These are phyloP conservation scores for Sciurus carolinensis DNA, from an alignment of 2,797 vertebrate species.

Conservation along the genomic window DNA sequence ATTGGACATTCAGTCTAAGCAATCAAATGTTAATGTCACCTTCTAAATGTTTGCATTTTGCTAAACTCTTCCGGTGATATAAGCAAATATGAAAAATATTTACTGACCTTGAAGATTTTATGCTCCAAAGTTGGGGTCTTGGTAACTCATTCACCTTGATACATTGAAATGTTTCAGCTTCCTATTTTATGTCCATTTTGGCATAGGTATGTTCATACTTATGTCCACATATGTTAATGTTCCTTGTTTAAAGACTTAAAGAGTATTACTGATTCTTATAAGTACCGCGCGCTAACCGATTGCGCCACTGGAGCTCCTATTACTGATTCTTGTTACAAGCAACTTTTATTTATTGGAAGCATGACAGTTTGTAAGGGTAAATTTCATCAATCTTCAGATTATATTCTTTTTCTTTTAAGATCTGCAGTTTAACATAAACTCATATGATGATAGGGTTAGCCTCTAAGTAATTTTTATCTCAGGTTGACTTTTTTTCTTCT, in stretches of 20 bases:
- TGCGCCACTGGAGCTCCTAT: no score
- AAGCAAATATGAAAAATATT: slow-evolving; percentile 31
- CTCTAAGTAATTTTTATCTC: slow-evolving; percentile 58
- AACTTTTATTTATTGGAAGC: slow-evolving; percentile 39
- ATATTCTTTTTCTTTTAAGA: slow-evolving; percentile 59
- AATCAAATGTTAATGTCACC: neutral
- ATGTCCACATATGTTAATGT: neutral
- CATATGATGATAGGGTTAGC: slow-evolving; percentile 37
- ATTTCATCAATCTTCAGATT: slow-evolving; percentile 24
- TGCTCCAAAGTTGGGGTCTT: neutral
- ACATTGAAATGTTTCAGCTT: slow-evolving; percentile 23
- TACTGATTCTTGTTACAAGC: neutral
- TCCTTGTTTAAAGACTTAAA: slow-evolving; percentile 41
- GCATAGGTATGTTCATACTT: neutral
- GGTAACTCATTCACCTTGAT: neutral
- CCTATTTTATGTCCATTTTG: slow-evolving; percentile 10
- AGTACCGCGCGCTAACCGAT: no score
- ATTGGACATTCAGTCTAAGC: slow-evolving; percentile 22
- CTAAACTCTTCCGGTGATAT: neutral
- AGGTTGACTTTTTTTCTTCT: slow-evolving; percentile 50
- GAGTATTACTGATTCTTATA: slow-evolving; percentile 1
- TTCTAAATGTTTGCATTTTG: slow-evolving; percentile 63
- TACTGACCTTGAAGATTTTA: slow-evolving; percentile 26
- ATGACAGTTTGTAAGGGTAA: neutral
- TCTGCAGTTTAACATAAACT: slow-evolving; percentile 40